phyloP scores from a whole-genome alignment of 2,113 vertebrate genomes.

The Malurus alboscapulatus region DNA sequence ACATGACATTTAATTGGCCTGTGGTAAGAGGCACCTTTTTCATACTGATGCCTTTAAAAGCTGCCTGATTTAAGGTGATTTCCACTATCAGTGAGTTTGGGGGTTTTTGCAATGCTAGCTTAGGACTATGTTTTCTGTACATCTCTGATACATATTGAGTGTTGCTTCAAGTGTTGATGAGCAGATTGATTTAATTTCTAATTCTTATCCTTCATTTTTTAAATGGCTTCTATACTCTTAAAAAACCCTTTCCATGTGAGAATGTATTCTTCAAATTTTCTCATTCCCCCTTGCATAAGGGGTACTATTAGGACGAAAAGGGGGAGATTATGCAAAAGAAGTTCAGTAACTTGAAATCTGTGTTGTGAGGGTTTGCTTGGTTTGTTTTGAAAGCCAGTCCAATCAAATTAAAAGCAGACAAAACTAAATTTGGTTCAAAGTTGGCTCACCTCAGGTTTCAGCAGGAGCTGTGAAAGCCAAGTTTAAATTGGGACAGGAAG shows the following conservation, averaged over 20 bases:
- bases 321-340: background rate
- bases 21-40: background rate
- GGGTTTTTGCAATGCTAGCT: background rate
- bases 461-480: slow-evolving; percentile 60
- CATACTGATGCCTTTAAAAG: background rate
- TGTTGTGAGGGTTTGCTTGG: slow-evolving; percentile 12
- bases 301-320: background rate
- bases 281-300: background rate
- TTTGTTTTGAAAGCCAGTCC: slow-evolving; percentile 57
- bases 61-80: background rate
- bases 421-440: slow-evolving; percentile 66
- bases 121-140: background rate
- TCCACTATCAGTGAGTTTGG: background rate
- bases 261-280: background rate
- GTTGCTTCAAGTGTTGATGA: background rate
- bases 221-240: background rate
- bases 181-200: background rate
- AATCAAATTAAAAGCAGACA: slow-evolving; percentile 63
- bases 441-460: slow-evolving; percentile 59
- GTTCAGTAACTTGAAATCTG: background rate
- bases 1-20: background rate
- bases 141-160: background rate
- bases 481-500: slow-evolving; percentile 69
- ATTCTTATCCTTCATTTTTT: background rate
- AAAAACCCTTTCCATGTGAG: background rate